Evolutionary conservation across 2,888 invertebrate genomes (phyloP).

Genomic region (Aspidiotus rigidus): DNA sequence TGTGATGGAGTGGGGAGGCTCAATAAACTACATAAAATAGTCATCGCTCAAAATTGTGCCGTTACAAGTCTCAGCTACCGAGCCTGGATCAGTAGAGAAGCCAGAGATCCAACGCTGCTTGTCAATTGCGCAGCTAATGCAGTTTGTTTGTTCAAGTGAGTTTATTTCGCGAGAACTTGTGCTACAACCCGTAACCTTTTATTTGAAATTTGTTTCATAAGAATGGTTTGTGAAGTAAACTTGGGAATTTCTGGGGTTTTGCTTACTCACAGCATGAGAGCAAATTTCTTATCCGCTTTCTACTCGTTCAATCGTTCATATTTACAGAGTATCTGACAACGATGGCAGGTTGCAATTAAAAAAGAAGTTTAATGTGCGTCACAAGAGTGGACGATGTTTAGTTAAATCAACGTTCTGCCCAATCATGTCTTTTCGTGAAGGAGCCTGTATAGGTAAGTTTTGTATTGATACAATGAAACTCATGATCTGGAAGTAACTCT

Average conservation of each 20-base stretch:
- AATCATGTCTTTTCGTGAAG: conserved; percentile 70
- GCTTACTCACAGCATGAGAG: too few relatives aligned
- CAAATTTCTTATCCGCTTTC: too few relatives aligned
- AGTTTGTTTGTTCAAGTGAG: conserved; percentile 56
- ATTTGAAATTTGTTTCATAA: too few relatives aligned
- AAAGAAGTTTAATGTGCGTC: conserved; percentile 57
- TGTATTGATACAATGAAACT: not conserved
- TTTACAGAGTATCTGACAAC: conserved; percentile 52
- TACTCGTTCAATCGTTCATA: not conserved
- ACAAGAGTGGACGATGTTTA: conserved; percentile 47
- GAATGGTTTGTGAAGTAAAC: too few relatives aligned
- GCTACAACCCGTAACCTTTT: too few relatives aligned
- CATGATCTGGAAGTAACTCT: not conserved
- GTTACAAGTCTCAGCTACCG: conserved; percentile 68
- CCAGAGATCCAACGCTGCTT: conserved; percentile 61
- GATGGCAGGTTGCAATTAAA: conserved; percentile 58
- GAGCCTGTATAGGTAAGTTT: conserved; percentile 59
- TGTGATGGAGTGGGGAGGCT: conserved; percentile 60
- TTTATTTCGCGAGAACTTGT: too few relatives aligned
- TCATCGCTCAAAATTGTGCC: conserved; percentile 53
- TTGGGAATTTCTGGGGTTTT: too few relatives aligned
- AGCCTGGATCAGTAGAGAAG: conserved; percentile 72
- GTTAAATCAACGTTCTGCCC: conserved; percentile 76
- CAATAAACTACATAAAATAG: conserved; percentile 56
- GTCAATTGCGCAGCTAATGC: conserved; percentile 69